Evolutionary conservation across 92 coral and sea anemone species (phyloP).

Genomic region (Phenganax marumi): DNA sequence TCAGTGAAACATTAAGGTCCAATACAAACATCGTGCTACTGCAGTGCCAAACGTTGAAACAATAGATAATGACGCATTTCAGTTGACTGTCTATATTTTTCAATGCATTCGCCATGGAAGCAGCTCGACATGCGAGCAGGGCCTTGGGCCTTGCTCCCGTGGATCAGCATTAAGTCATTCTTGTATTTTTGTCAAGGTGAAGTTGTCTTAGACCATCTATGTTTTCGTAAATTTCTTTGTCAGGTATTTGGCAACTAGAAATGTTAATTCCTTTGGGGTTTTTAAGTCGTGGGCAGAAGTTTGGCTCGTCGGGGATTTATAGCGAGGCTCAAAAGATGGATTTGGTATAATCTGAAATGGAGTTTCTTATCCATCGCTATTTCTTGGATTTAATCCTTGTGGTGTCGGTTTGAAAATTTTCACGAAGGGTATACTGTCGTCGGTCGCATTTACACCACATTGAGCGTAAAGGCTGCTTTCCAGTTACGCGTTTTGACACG

Average conservation of each 20-base stretch:
- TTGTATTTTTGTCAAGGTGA: background rate
- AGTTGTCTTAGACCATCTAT: background rate
- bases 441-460: background rate
- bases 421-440: background rate
- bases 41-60: too few relatives aligned
- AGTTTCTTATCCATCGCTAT: background rate
- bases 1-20: too few relatives aligned
- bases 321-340: background rate
- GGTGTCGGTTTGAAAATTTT: background rate
- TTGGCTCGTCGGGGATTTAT: background rate
- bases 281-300: background rate
- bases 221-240: background rate
- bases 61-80: too few relatives aligned
- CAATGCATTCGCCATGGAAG: background rate
- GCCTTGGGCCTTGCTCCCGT: too few relatives aligned
- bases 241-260: conserved; percentile 1
- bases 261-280: background rate
- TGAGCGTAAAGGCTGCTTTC: background rate
- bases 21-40: too few relatives aligned
- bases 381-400: background rate
- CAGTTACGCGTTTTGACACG: too few relatives aligned
- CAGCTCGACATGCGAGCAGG: background rate
- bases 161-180: conserved; percentile 1
- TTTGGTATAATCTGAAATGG: background rate
- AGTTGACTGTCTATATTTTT: background rate